These are phyloP conservation scores for Microcaecilia unicolor DNA, from an alignment of 2,797 vertebrate genomes.

Conservation along the genomic window DNA sequence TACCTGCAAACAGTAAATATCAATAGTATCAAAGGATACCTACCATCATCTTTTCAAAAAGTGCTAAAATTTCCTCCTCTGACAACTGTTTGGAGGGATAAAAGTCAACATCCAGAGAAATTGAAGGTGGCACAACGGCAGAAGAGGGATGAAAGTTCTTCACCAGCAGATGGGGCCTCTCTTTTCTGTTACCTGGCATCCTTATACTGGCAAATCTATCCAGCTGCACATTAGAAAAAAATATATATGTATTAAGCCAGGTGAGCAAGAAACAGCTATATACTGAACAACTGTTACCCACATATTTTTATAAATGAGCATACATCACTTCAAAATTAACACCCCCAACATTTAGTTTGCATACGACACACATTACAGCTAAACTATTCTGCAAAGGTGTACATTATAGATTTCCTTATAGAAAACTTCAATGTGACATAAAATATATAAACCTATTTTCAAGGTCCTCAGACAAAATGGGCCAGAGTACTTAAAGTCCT, in stretches of 20 bases:
- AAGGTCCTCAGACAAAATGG: too few species aligned
- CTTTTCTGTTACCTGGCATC: constrained; percentile 86
- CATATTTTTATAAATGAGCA: too few species aligned
- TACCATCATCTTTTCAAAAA: constrained; percentile 99
- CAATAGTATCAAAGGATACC: constrained; percentile 17
- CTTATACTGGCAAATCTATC: constrained; percentile 92
- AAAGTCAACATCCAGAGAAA: constrained; percentile 56
- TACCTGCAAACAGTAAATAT: background rate
- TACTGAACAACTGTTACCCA: too few species aligned
- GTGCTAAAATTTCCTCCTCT: constrained; percentile 76
- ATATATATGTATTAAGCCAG: background rate
- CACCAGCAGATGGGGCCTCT: constrained; percentile 61
- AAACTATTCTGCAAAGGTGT: too few species aligned
- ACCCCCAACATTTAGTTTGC: too few species aligned
- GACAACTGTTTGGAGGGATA: constrained; percentile 70
- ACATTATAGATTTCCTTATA: too few species aligned
- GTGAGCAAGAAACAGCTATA: too few species aligned
- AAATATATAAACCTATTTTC: too few species aligned
- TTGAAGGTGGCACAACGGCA: constrained; percentile 53
- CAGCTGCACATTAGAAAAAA: constrained; percentile 59
- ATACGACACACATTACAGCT: too few species aligned
- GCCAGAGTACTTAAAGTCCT: too few species aligned
- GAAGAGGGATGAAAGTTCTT: constrained; percentile 53
- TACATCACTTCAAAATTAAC: too few species aligned
- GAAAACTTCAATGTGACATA: too few species aligned